Evolutionary conservation across 2,113 vertebrate genomes (phyloP), one percentile per base, ranked within the genome.

Genomic region (Struthidea cinerea): DNA sequence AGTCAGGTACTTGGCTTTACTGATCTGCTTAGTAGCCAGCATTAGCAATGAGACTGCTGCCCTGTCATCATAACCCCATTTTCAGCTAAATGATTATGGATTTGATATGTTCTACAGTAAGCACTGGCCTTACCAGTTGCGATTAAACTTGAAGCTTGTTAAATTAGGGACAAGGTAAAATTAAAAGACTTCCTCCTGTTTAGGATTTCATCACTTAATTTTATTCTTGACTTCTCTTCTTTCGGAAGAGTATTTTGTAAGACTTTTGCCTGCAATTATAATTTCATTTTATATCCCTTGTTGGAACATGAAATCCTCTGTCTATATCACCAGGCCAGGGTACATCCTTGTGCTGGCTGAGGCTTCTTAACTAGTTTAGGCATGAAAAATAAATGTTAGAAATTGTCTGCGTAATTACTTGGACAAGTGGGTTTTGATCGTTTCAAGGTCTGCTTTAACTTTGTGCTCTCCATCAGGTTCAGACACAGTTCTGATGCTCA

Each of bases 41-140:
- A 69, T 93, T 73, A 95, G 61, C 57, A 73, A 63, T 92, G 90
- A 84, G 64, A 52, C 74, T 63, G 35, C 75, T 93, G 84, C 69
- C 83, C 93, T 94, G 84, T 91, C 93, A 67, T 96, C 91, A 41
- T 96, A 95, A 95, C 87, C 87, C 80, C 94, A 75, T 96, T 96
- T 96, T 93, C 89, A 92, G 63, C 65, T 95, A 95, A 96, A 94
- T 74, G 44, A 82, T 91, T 94, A 80, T 85, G 91, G 85, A 94
- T 96, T 95, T 94, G 70, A 87, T 84, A 92, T 60, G 64, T 97
- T 89, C 91, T 81, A 84, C 79, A 46, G 75, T 89, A 95, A 84
- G 68, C 83, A 53, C 79, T 87, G 61, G 68, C 22, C 85, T 79
- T 71, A 70, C 88, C 83, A 42, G 5, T 56, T 81, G 83, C 53